Base-by-base conservation (phyloP, 2,888 invertebrate genomes). In the Linyphia triangularis region DNA sequence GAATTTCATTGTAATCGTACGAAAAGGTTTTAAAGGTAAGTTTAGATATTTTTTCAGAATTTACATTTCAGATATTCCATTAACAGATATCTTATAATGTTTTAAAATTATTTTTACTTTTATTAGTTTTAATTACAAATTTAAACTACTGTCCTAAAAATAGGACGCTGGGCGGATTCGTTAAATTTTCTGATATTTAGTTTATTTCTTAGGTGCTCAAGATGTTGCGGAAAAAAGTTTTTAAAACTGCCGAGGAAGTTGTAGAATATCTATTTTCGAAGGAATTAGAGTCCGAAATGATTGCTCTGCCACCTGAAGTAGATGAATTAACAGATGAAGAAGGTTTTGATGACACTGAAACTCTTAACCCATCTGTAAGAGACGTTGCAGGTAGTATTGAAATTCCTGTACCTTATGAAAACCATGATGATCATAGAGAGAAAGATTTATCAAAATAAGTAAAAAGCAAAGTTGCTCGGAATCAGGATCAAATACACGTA, bases 101-200 rank as follows among this genome's bases (percentile, higher is more conserved):
- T 67, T 67, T 28, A 30, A 67, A 67, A 67, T 67, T 28, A 67
- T 67, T 30, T 67, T 28, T 26, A 67, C 30, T 67, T 67, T 67
- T 61, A 30, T 67, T 67, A 67, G 67, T 67, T 67, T 67, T 67
- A 67, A 28, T 67, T 67, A 28, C 67, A 67, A 67, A 67, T 67
- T 67, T 67, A 30, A 67, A 67, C 67, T 67, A 28, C 67, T 67
- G 67, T 30, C 67, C 67, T 67, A 67, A 67, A 30, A 67, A 30
- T 67, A 67, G 33, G n/a, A 28, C 33, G 3, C 67, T 67, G 67
- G 67, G 67, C 1, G 10, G 30, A 67, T 28, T 28, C 0, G 30
- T 67, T 67, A 67, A 67, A 28, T 28, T 67, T 67, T 67, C 67
- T 67, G 67, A 67, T 67, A 28, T 67, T 28, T 67, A 67, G 28